phyloP scores from a whole-genome alignment of 2,888 invertebrate genomes.

The Ecliptopera silaceata region DNA sequence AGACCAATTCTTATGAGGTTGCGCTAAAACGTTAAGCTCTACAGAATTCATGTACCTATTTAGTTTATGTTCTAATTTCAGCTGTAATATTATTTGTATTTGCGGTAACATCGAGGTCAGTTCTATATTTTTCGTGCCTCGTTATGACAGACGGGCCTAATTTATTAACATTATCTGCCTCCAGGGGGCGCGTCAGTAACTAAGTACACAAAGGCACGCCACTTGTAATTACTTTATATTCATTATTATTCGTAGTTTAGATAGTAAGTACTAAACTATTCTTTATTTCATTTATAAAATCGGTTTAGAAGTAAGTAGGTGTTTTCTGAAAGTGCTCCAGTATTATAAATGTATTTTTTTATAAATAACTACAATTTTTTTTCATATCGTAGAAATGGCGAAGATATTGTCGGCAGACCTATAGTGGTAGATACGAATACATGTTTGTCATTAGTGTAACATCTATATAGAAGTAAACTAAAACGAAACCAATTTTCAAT shows the following conservation, averaged over 20 bases:
- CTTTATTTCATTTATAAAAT: too few species aligned
- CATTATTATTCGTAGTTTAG: slow-evolving; percentile 43
- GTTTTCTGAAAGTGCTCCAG: too few species aligned
- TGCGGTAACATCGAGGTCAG: slow-evolving; percentile 39
- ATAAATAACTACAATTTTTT: too few species aligned
- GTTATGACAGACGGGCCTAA: slow-evolving; percentile 52
- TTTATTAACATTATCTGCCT: slow-evolving; percentile 52
- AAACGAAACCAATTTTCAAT: neutral
- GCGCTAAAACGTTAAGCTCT: neutral
- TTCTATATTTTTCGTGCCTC: slow-evolving; percentile 41
- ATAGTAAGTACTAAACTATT: neutral
- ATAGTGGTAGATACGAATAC: too few species aligned
- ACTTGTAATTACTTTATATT: slow-evolving; percentile 55
- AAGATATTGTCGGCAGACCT: too few species aligned
- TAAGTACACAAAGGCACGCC: slow-evolving; percentile 57
- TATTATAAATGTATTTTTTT: too few species aligned
- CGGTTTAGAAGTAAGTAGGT: too few species aligned
- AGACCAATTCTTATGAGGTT: neutral
- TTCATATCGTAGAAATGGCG: too few species aligned
- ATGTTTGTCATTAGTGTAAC: too few species aligned
- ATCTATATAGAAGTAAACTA: neutral
- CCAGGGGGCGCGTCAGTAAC: slow-evolving; percentile 48
- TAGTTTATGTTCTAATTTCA: neutral
- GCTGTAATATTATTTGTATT: slow-evolving; percentile 7
- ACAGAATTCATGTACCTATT: neutral